Evolutionary conservation across 2,113 vertebrate genomes (phyloP).

Genomic region (Paracanthobrama guichenoti): DNA sequence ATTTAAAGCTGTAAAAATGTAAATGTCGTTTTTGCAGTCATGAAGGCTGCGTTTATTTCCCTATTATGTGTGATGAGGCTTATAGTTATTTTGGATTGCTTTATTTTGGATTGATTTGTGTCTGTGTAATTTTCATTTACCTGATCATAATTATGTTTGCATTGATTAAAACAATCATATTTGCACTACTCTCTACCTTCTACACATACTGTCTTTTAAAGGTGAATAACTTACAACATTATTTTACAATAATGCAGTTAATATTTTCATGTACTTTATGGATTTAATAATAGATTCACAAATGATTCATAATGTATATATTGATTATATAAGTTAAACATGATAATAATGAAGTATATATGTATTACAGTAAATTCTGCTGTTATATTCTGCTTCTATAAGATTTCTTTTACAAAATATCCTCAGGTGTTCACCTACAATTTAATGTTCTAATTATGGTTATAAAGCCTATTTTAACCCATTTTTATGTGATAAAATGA

Average conservation of each 20-base stretch:
- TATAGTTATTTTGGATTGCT: background rate
- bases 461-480: no score
- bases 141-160: background rate
- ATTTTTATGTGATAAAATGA: no score
- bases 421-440: no score
- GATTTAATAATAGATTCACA: background rate
- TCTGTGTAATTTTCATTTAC: background rate
- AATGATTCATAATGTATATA: background rate
- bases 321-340: background rate
- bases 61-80: background rate
- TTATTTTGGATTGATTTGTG: background rate
- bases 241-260: background rate
- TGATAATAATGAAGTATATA: background rate
- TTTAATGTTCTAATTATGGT: no score
- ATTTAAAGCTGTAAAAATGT: constrained; percentile 32
- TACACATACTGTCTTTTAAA: background rate
- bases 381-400: no score
- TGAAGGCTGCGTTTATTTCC: background rate
- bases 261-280: background rate
- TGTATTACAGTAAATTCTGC: no score
- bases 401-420: no score
- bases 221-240: background rate
- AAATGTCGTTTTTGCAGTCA: background rate
- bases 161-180: background rate
- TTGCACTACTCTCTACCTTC: background rate